Conservation (phyloP, 2,888 invertebrate species). For the Torymus auratus region DNA sequence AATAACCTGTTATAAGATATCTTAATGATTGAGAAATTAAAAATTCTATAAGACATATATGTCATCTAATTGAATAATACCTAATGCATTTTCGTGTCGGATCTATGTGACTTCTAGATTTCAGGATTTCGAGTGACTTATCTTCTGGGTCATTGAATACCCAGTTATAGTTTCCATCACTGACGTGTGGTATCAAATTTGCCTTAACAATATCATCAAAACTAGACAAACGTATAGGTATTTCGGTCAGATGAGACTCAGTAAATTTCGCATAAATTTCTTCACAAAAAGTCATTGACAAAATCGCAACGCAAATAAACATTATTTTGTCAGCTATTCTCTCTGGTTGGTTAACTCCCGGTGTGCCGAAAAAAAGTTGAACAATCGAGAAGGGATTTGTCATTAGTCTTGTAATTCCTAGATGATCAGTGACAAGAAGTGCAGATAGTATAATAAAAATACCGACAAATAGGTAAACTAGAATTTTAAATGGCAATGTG, state of each 20-base stretch:
- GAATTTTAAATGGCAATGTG: neutral
- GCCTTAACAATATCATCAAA: constrained; percentile 16
- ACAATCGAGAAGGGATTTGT: neutral
- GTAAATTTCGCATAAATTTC: constrained; percentile 34
- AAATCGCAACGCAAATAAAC: constrained; percentile 16
- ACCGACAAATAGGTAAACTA: constrained; percentile 1
- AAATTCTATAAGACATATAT: no score
- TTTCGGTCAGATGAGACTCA: neutral
- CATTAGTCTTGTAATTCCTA: neutral
- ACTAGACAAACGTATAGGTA: neutral
- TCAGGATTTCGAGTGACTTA: neutral
- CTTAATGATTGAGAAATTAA: no score
- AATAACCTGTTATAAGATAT: no score
- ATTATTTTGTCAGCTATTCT: constrained; percentile 25
- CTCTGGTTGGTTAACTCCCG: constrained; percentile 2
- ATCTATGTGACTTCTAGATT: neutral
- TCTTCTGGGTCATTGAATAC: constrained; percentile 17
- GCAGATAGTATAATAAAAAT: neutral
- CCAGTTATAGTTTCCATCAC: constrained; percentile 3
- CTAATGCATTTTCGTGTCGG: neutral
- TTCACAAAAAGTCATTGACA: constrained; percentile 30
- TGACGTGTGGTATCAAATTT: constrained; percentile 2
- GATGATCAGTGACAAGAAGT: neutral
- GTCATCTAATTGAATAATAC: constrained; percentile 28
- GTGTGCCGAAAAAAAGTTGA: constrained; percentile 3